Percentiles rank a stretch among this genome's conserved stretches.
Evolutionary conservation across 2,888 invertebrate genomes (phyloP).

Genomic region (Oligia fasciuncula): DNA sequence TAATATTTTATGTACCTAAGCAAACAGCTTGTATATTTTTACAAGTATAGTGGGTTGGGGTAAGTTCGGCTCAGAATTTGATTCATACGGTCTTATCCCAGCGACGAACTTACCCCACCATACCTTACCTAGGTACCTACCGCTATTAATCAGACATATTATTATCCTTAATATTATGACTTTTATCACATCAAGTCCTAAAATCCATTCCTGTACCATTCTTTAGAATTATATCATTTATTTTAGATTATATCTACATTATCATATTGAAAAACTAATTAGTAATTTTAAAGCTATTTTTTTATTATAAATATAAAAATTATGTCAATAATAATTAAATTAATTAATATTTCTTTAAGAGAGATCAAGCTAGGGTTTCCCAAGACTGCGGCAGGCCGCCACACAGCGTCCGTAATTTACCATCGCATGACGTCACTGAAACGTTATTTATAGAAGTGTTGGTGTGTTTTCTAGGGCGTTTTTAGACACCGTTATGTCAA

Average conservation of each 20-base stretch:
- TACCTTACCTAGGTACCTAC: neutral
- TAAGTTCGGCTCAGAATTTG: too few species aligned
- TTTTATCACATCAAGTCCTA: slow-evolving; percentile 42
- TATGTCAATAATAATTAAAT: neutral
- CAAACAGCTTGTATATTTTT: slow-evolving; percentile 19
- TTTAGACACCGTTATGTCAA: neutral
- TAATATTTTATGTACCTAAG: neutral
- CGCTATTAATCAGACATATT: neutral
- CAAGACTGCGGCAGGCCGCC: neutral
- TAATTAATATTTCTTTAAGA: neutral
- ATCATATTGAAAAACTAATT: neutral
- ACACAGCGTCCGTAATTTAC: neutral
- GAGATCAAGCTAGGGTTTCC: neutral
- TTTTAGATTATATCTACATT: neutral
- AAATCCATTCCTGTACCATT: slow-evolving; percentile 38
- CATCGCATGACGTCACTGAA: neutral
- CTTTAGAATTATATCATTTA: slow-evolving; percentile 14
- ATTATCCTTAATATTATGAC: neutral
- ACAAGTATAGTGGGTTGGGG: neutral
- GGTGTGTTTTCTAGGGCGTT: neutral
- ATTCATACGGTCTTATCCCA: too few species aligned
- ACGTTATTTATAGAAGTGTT: neutral
- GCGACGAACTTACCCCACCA: too few species aligned
- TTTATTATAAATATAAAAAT: neutral
- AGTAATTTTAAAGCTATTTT: slow-evolving; percentile 21